Conservation (phyloP, 2,888 invertebrate species). For the Elaeidobius kamerunicus region DNA sequence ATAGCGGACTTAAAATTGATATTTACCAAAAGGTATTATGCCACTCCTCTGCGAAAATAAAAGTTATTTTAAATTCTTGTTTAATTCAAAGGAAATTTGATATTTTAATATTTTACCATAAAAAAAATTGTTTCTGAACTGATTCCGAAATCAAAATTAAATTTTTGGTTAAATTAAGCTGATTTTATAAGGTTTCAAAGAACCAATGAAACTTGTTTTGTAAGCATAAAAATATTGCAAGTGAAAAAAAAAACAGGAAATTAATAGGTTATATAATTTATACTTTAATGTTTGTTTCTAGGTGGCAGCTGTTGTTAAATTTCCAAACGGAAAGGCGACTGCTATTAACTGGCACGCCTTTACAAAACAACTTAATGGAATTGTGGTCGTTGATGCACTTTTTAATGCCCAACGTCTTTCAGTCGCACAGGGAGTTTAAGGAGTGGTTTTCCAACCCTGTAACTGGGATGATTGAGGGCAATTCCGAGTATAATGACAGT, state of each 20-base stretch:
- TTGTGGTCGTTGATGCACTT: conserved; percentile 98
- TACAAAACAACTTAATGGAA: conserved; percentile 96
- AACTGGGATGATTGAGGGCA: conserved; percentile 93
- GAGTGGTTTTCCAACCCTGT: conserved; percentile 99
- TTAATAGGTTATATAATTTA: neutral
- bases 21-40: no score
- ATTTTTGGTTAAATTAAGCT: no score
- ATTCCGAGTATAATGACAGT: conserved; percentile 85
- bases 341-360: conserved; percentile 89
- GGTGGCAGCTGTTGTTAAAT: conserved; percentile 89
- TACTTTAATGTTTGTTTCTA: neutral
- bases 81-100: no score
- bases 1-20: no score
- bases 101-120: no score
- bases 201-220: no score
- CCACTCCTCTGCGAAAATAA: no score
- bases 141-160: no score
- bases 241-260: neutral
- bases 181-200: no score
- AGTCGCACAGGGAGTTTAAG: conserved; percentile 93
- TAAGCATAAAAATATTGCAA: no score
- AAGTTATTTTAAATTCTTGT: no score
- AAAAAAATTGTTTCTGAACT: no score
- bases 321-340: conserved; percentile 90
- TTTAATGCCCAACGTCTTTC: conserved; percentile 95